Percentiles rank a stretch among this genome's conserved stretches.
Conservation (phyloP, 2,113 vertebrate species). For the Pedionomus torquatus region DNA sequence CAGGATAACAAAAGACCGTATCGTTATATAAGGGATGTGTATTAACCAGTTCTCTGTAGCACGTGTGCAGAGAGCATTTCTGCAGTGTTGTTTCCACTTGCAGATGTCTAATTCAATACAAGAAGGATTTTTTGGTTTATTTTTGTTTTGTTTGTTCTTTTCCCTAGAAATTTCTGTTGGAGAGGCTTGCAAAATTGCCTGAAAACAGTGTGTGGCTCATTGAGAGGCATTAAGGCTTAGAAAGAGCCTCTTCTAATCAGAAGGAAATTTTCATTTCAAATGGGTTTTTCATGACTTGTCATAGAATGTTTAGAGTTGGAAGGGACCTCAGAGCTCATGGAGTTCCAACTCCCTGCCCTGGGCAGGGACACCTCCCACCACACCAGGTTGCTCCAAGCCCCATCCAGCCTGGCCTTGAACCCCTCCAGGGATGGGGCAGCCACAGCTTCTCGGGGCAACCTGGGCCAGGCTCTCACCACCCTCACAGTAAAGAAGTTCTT, state of each 20-base stretch:
- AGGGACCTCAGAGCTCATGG: no score
- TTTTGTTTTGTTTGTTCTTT: not conserved
- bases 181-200: not conserved
- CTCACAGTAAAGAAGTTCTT: no score
- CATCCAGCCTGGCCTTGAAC: no score
- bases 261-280: not conserved
- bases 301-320: no score
- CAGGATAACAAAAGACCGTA: not conserved
- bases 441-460: no score
- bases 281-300: not conserved
- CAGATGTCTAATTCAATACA: not conserved
- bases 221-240: not conserved
- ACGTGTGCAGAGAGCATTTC: not conserved
- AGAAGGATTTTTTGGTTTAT: not conserved
- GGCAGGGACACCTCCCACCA: no score
- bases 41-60: not conserved
- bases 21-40: not conserved
- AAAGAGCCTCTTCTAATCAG: not conserved
- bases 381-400: no score
- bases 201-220: not conserved
- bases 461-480: no score
- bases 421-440: no score
- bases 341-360: no score
- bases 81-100: not conserved
- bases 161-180: not conserved